Evolutionary conservation across 2,888 invertebrate genomes (phyloP).

Genomic region (Hydriomena furcata): DNA sequence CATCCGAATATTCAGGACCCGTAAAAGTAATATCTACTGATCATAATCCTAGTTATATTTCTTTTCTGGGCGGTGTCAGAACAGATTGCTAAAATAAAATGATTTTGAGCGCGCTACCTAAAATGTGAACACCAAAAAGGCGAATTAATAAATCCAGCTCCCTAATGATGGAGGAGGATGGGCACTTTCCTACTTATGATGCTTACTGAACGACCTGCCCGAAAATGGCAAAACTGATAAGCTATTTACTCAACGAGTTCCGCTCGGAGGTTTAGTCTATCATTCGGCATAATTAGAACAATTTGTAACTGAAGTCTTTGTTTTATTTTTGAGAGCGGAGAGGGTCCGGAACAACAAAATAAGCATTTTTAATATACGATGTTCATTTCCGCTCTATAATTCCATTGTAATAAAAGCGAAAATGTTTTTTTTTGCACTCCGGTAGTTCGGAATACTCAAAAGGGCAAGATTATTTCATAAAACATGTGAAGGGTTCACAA

Average conservation of each 20-base stretch:
- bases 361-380: background rate
- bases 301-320: no score
- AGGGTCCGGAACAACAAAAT: conserved; percentile 1
- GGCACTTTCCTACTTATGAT: background rate
- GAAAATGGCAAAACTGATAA: no score
- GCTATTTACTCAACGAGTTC: no score
- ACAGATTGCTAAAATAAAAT: conserved; percentile 23
- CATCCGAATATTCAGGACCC: conserved; percentile 33
- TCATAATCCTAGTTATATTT: conserved; percentile 21
- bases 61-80: conserved; percentile 17
- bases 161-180: conserved; percentile 11
- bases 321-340: background rate
- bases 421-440: conserved; percentile 10
- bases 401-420: conserved; percentile 10
- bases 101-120: conserved; percentile 9
- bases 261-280: no score
- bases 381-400: conserved; percentile 7
- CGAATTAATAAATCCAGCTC: conserved; percentile 21
- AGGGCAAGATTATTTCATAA: conserved; percentile 42
- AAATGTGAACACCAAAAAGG: conserved; percentile 16
- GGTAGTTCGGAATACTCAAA: conserved; percentile 28
- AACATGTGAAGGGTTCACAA: conserved; percentile 41
- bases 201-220: background rate
- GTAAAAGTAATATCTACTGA: conserved; percentile 20
- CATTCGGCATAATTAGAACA: no score